A percentile compares a stretch with the other conserved stretches of the same genome.
Evolutionary conservation across 2,113 vertebrate genomes (phyloP).

Genomic region (Alosa alosa): DNA sequence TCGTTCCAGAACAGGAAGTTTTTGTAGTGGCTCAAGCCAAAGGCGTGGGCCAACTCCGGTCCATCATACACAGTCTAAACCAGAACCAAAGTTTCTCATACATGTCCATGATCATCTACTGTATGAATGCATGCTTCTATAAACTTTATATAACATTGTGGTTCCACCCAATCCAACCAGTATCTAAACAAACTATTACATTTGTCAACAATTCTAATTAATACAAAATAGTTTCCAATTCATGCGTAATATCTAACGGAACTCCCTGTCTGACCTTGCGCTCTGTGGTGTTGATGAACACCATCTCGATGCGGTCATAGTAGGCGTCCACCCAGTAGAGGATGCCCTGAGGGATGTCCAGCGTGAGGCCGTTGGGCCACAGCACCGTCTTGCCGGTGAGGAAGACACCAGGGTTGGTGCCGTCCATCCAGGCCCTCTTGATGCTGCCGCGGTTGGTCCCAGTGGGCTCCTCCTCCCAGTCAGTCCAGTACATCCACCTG

Average conservation of each 20-base stretch:
- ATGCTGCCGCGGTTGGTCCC: slow-evolving; percentile 94
- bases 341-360: slow-evolving; percentile 88
- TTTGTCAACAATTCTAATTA: too few relatives aligned
- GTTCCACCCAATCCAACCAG: too few relatives aligned
- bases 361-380: slow-evolving; percentile 94
- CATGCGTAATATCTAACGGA: not conserved
- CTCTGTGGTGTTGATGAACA: slow-evolving; percentile 87
- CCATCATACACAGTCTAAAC: slow-evolving; percentile 89
- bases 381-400: slow-evolving; percentile 92
- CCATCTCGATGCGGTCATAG: slow-evolving; percentile 93
- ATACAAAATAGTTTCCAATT: too few relatives aligned
- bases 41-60: slow-evolving; percentile 89
- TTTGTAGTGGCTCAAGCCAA: slow-evolving; percentile 92
- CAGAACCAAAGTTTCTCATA: not conserved
- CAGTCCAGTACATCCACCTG: slow-evolving; percentile 99
- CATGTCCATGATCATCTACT: not conserved
- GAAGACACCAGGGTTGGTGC: slow-evolving; percentile 87
- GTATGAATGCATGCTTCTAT: too few relatives aligned
- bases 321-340: slow-evolving; percentile 98
- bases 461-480: slow-evolving; percentile 97
- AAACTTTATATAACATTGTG: too few relatives aligned
- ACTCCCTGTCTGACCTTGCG: slow-evolving; percentile 74
- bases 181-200: too few relatives aligned
- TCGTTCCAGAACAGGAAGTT: slow-evolving; percentile 95
- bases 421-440: slow-evolving; percentile 96